Percentiles rank a stretch among this genome's conserved stretches.
Evolutionary conservation across 2,888 invertebrate species (phyloP).

Genomic region (Dorcus hopei): DNA sequence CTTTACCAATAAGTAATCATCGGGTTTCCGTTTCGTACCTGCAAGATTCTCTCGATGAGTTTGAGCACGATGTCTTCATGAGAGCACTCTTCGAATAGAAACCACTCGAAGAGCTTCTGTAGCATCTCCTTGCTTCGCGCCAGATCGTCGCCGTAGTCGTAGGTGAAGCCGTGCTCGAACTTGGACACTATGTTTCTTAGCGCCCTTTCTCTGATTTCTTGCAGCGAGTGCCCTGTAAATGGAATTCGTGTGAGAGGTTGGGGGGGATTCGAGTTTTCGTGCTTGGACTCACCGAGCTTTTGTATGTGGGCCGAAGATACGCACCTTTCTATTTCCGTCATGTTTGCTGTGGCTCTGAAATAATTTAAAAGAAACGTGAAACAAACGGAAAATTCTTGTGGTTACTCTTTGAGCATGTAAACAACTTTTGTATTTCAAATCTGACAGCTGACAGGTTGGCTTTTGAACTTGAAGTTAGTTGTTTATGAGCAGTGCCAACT

Average conservation of each 20-base stretch:
- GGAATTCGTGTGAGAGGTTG: constrained; percentile 16
- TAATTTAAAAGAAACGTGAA: not conserved
- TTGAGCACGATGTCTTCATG: constrained; percentile 58
- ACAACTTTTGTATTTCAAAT: too few relatives aligned
- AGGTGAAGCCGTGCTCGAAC: constrained; percentile 59
- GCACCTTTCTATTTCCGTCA: constrained; percentile 25
- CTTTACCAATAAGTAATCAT: not conserved
- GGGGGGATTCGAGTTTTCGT: not conserved
- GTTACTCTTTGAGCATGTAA: too few relatives aligned
- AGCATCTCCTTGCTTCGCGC: constrained; percentile 59
- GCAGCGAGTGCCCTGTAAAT: constrained; percentile 43
- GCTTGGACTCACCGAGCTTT: constrained; percentile 38
- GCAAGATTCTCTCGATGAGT: constrained; percentile 55
- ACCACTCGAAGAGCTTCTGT: constrained; percentile 61
- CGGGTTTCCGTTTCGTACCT: constrained; percentile 40
- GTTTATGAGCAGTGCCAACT: too few relatives aligned
- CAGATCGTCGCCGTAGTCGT: constrained; percentile 55
- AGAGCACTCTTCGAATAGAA: constrained; percentile 54
- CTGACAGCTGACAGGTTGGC: too few relatives aligned
- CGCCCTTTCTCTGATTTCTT: constrained; percentile 48
- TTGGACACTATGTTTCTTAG: constrained; percentile 53
- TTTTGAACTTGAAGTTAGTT: too few relatives aligned
- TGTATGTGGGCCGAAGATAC: constrained; percentile 41
- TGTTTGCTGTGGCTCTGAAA: constrained; percentile 4
- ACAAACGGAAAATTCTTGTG: not conserved